Percentiles rank a stretch among this genome's conserved stretches.
Evolutionary conservation across 2,797 vertebrate genomes (phyloP).

Genomic region (Chlorospingus semifuscus): DNA sequence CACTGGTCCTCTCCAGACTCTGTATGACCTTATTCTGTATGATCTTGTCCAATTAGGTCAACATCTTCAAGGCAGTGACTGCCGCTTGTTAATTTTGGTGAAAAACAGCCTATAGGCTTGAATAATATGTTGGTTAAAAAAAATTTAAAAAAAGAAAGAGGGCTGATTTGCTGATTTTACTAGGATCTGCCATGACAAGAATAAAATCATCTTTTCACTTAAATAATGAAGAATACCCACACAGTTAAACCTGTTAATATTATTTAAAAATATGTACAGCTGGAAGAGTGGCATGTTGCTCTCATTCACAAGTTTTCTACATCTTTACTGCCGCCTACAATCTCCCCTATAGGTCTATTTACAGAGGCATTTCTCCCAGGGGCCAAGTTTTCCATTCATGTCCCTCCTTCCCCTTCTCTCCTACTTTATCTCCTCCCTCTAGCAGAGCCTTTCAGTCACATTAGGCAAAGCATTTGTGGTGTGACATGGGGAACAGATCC

Average conservation of each 20-base stretch:
- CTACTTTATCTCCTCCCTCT: neutral
- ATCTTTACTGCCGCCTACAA: neutral
- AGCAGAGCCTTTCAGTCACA: neutral
- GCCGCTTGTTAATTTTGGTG: neutral
- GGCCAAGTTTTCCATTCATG: neutral
- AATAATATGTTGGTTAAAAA: neutral
- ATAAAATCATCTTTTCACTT: constrained; percentile 11
- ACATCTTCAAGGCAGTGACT: neutral
- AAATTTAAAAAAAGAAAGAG: neutral
- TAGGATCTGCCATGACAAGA: neutral
- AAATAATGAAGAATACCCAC: constrained; percentile 15
- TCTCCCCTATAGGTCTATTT: neutral
- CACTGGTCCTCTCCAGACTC: neutral
- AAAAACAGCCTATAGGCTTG: neutral
- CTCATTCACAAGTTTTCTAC: constrained; percentile 39
- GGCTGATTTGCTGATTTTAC: neutral
- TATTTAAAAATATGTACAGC: neutral
- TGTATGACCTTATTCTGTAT: rapidly evolving
- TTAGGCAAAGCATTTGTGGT: neutral
- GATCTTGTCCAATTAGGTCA: neutral
- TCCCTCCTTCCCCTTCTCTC: neutral
- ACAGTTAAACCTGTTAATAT: constrained; percentile 31
- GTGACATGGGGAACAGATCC: neutral
- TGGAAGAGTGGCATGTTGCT: neutral
- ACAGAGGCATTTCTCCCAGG: neutral